Percentiles rank a stretch among this genome's conserved stretches.
Evolutionary conservation across 2,888 invertebrate genomes (phyloP).

Genomic region (Sphinx pinastri): DNA sequence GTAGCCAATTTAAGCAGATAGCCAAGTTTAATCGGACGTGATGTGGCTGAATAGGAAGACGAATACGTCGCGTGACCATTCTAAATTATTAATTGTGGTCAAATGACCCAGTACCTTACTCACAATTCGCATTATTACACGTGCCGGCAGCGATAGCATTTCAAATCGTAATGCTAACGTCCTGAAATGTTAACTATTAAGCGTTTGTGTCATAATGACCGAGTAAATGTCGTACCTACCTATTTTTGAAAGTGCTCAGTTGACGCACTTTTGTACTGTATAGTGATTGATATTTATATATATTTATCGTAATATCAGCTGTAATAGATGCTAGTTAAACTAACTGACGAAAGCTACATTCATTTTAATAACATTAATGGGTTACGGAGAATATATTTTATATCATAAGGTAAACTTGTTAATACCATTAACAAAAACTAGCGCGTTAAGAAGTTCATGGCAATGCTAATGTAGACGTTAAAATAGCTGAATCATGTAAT

Average conservation of each 20-base stretch:
- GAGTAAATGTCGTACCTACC: too few relatives aligned
- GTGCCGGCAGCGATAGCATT: background rate
- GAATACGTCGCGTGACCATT: slow-evolving; percentile 30
- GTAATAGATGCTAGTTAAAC: too few relatives aligned
- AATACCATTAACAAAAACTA: background rate
- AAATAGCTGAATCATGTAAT: slow-evolving; percentile 15
- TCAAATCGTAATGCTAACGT: background rate
- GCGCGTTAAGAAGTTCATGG: background rate
- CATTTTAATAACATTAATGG: background rate
- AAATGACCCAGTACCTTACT: slow-evolving; percentile 24
- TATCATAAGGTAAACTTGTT: background rate
- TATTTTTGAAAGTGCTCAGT: too few relatives aligned
- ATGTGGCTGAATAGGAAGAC: slow-evolving; percentile 41
- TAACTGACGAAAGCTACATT: background rate
- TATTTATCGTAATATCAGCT: too few relatives aligned
- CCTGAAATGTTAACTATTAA: too few relatives aligned
- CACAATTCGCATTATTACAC: background rate
- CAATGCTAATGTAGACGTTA: background rate
- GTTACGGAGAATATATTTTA: background rate
- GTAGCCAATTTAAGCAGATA: slow-evolving; percentile 39
- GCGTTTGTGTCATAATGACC: too few relatives aligned
- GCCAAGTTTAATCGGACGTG: slow-evolving; percentile 27
- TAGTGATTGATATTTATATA: too few relatives aligned
- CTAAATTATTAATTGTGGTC: slow-evolving; percentile 31
- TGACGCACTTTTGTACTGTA: too few relatives aligned